phyloP scores from a whole-genome alignment of 2,797 vertebrate genomes.

The Bryconaethiops microstoma region DNA sequence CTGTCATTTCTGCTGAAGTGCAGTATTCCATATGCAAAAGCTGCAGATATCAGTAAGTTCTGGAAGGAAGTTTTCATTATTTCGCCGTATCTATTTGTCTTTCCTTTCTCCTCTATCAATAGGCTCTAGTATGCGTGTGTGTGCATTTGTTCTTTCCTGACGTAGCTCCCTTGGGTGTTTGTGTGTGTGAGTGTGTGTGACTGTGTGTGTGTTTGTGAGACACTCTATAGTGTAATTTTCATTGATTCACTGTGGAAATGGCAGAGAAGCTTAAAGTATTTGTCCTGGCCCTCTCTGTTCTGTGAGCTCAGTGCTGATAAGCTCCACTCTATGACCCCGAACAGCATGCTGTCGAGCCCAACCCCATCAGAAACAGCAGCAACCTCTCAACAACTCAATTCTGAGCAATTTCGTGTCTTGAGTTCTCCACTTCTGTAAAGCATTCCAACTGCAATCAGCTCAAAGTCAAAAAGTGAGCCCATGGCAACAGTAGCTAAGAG shows the following conservation, averaged over 20 bases:
- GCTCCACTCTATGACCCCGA: not conserved
- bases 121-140: not conserved
- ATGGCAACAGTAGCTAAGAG: slow-evolving; percentile 57
- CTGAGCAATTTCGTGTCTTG: slow-evolving; percentile 30
- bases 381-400: slow-evolving; percentile 20
- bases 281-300: not conserved
- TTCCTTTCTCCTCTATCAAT: not conserved
- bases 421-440: slow-evolving; percentile 27
- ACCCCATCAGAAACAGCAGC: slow-evolving; percentile 3
- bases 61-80: not conserved
- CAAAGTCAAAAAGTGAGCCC: slow-evolving; percentile 46
- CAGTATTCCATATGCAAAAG: not conserved
- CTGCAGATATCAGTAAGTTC: not conserved
- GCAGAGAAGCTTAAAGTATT: slow-evolving; percentile 1
- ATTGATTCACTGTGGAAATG: slow-evolving; percentile 27
- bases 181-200: slow-evolving; percentile 7
- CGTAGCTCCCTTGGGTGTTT: slow-evolving; percentile 9
- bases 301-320: not conserved
- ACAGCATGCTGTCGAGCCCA: no score
- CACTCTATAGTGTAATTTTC: slow-evolving; percentile 17
- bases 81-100: not conserved
- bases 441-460: slow-evolving; percentile 40
- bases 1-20: not conserved
- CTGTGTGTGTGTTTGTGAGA: slow-evolving; percentile 1
- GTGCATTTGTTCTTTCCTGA: slow-evolving; percentile 6